Evolutionary conservation across 2,797 vertebrate species (phyloP).

Genomic region (Tympanoctomys barrerae): DNA sequence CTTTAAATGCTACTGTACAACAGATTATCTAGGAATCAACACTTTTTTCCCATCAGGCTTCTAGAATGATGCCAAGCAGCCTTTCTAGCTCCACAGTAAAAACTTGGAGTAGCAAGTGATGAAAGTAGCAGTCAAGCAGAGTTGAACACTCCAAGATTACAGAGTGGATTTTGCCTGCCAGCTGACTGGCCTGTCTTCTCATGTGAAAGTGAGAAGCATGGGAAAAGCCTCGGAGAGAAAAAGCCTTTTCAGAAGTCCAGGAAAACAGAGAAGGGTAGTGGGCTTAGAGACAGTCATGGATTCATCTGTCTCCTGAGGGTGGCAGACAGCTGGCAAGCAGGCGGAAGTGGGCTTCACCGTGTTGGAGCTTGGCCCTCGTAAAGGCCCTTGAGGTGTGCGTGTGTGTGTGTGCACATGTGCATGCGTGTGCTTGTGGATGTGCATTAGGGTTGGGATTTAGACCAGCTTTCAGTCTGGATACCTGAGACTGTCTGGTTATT

Average conservation of each 20-base stretch:
- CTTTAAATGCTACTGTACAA: background rate
- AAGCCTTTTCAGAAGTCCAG: slow-evolving; percentile 8
- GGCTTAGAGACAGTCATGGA: background rate
- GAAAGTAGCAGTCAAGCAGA: slow-evolving; percentile 5
- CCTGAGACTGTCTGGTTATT: background rate
- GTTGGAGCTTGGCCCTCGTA: background rate
- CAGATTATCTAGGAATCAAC: slow-evolving; percentile 53
- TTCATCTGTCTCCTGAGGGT: background rate
- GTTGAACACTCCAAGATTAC: background rate
- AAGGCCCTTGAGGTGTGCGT: background rate
- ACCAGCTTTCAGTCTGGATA: background rate
- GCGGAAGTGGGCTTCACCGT: background rate
- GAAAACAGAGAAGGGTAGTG: background rate
- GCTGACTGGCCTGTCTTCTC: slow-evolving; percentile 10
- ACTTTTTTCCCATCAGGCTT: background rate
- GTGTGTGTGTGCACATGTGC: background rate
- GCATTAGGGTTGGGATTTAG: background rate
- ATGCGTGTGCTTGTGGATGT: background rate
- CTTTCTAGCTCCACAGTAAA: slow-evolving; percentile 3
- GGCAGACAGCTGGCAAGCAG: background rate
- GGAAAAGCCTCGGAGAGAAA: slow-evolving; percentile 12
- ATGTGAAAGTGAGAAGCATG: slow-evolving; percentile 60
- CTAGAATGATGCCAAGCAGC: background rate
- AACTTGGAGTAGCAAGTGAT: background rate
- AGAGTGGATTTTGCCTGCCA: background rate